Conservation (phyloP, 2,113 vertebrate species). For the Paralichthys olivaceus region DNA sequence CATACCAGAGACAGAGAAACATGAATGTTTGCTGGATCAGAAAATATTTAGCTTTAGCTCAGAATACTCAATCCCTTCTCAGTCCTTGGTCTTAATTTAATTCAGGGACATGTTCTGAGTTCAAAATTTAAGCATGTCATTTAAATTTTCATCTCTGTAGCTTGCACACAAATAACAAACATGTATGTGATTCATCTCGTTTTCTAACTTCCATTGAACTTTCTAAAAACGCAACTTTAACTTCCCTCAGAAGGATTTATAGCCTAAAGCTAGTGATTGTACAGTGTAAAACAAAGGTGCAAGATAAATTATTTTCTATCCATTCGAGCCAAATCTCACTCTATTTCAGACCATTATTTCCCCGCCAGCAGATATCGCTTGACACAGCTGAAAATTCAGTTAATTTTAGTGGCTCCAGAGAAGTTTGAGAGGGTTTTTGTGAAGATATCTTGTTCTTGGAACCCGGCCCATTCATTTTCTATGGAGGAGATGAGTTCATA, state of each 20-base stretch:
- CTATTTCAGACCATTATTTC: constrained; percentile 7
- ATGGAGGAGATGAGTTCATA: constrained; percentile 69
- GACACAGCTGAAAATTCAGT: constrained; percentile 28
- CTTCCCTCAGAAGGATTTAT: not conserved
- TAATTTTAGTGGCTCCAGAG: constrained; percentile 27
- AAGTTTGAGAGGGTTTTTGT: constrained; percentile 60
- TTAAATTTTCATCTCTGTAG: not conserved
- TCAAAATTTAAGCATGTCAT: constrained; percentile 2
- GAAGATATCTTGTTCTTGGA: constrained; percentile 67
- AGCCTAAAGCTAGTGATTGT: not conserved
- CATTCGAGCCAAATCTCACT: constrained; percentile 27
- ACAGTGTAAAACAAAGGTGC: constrained; percentile 21
- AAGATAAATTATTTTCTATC: constrained; percentile 31
- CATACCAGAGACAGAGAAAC: constrained; percentile 29
- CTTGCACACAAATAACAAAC: not conserved
- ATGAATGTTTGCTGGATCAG: constrained; percentile 45
- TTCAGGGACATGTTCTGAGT: constrained; percentile 7
- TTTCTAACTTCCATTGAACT: not conserved
- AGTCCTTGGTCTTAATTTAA: constrained; percentile 22
- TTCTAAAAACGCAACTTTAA: not conserved
- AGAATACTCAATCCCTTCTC: no score
- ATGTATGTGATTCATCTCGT: not conserved
- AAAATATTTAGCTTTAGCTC: no score
- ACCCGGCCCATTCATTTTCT: constrained; percentile 71
- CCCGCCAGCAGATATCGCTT: constrained; percentile 18